Percentiles rank a stretch among this genome's conserved stretches.
These are phyloP conservation scores for rat (Rattus norvegicus) DNA, from an alignment of 2,113 vertebrate genomes.

Conservation along the genomic window GRCr8 NC_086033.1:102468501-102469000, in stretches of 20 bases:
- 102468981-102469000: background rate
- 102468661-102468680: background rate
- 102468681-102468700: background rate
- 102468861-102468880: background rate
- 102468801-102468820: background rate
- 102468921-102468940: background rate
- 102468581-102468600: background rate
- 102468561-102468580: no score
- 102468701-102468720: background rate
- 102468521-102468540: background rate
- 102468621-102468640: background rate
- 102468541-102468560: no score
- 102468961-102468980: background rate
- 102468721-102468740: background rate
- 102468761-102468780: background rate
- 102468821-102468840: background rate
- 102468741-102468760: background rate
- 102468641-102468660: background rate
- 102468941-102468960: background rate
- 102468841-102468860: background rate
- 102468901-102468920: background rate
- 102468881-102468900: background rate
- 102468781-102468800: background rate
- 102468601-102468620: background rate
- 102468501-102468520: slow-evolving; percentile 29